phyloP scores from a whole-genome alignment of 2,113 vertebrate species.

The Sinosuthora webbiana region DNA sequence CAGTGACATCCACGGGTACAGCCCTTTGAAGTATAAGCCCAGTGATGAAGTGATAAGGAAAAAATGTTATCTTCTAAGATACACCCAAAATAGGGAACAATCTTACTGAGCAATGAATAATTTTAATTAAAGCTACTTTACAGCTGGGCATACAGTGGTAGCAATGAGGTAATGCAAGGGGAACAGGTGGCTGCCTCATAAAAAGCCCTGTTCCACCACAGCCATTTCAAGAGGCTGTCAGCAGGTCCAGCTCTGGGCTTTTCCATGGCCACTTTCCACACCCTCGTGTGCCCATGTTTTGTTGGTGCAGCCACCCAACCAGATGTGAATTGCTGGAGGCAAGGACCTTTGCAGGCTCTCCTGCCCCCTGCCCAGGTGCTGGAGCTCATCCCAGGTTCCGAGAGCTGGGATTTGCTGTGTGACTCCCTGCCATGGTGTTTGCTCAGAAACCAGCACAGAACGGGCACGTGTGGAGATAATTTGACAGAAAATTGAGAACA shows the following conservation, averaged over 20 bases:
- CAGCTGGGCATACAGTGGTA: background rate
- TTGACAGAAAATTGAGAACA: background rate
- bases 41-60: background rate
- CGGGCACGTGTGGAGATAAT: background rate
- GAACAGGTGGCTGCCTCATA: conserved; percentile 4
- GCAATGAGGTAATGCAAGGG: background rate
- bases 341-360: background rate
- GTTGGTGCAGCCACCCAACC: background rate
- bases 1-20: background rate
- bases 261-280: background rate
- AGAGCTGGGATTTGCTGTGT: background rate
- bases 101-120: background rate
- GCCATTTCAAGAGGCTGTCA: conserved; percentile 32
- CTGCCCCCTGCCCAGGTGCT: background rate
- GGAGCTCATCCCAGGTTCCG: background rate
- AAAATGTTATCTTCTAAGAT: background rate
- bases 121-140: conserved; percentile 13
- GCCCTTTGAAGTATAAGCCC: background rate
- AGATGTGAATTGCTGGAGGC: background rate
- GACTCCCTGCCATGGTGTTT: fast-evolving
- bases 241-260: background rate
- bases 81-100: background rate
- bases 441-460: background rate
- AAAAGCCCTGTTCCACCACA: background rate
- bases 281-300: background rate